Percentiles rank a stretch among this genome's conserved stretches.
Evolutionary conservation across 53 echinoderm and acorn worm species (phyloP).

Genomic region (Patiria pectinifera): DNA sequence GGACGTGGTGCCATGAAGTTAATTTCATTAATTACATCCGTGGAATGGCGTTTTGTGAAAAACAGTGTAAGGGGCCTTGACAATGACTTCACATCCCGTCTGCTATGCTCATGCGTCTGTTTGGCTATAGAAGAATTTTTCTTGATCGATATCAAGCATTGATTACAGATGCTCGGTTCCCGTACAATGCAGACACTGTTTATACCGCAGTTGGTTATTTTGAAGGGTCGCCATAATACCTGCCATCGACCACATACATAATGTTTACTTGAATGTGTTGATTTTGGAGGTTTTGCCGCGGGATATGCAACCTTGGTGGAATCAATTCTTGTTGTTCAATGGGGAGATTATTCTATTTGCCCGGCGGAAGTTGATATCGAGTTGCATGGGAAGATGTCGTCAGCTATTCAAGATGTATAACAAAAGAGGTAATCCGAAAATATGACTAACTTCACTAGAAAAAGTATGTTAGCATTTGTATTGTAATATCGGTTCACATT

Average conservation of each 20-base stretch:
- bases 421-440: too few relatives aligned
- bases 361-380: background rate
- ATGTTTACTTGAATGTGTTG: background rate
- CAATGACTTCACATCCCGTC: background rate
- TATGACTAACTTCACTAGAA: too few relatives aligned
- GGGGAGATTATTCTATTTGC: background rate
- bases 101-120: background rate
- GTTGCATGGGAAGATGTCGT: background rate
- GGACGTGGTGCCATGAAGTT: too few relatives aligned
- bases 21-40: too few relatives aligned
- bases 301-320: background rate
- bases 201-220: background rate
- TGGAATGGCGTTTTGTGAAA: background rate
- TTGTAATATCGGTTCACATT: too few relatives aligned
- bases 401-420: too few relatives aligned
- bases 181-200: background rate
- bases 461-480: too few relatives aligned
- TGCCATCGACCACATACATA: background rate
- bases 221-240: background rate
- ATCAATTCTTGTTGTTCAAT: background rate
- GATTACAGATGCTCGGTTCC: background rate
- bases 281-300: background rate
- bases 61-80: background rate
- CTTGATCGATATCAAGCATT: constrained; percentile 25
- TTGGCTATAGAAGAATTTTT: background rate